Percentiles rank a stretch among this genome's conserved stretches.
Evolutionary conservation across 2,888 invertebrate genomes (phyloP).

Genomic region (Drosophila mercatorum): DNA sequence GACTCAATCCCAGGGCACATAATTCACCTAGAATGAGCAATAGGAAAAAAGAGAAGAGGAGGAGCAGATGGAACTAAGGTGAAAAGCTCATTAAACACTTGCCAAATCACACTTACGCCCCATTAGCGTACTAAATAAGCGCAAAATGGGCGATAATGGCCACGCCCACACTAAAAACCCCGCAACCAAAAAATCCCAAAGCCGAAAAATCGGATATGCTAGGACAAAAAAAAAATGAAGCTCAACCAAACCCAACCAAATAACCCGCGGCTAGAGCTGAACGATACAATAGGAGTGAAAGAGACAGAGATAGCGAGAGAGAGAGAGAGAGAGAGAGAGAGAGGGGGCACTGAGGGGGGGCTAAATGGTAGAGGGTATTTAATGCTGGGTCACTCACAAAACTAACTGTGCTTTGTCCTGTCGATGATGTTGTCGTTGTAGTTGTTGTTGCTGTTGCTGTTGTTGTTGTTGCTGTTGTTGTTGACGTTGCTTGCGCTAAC

Average conservation of each 20-base stretch:
- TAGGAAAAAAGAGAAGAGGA: background rate
- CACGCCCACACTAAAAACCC: conserved; percentile 17
- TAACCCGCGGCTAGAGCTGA: conserved; percentile 66
- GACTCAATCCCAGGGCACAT: conserved; percentile 16
- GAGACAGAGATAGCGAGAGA: background rate
- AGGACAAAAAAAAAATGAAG: conserved; percentile 35
- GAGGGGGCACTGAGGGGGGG: background rate
- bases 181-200: conserved; percentile 32
- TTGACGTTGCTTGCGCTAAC: conserved; percentile 55
- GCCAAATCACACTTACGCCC: conserved; percentile 75
- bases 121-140: conserved; percentile 76
- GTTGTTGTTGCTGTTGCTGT: background rate
- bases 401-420: conserved; percentile 60
- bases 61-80: conserved; percentile 35
- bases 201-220: conserved; percentile 32
- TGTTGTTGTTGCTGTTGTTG: conserved; percentile 19
- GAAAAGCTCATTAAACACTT: conserved; percentile 77
- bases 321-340: background rate
- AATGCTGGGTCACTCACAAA: conserved; percentile 71
- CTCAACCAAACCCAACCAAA: conserved; percentile 54
- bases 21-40: conserved; percentile 31
- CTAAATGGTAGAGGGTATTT: conserved; percentile 43
- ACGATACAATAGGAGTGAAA: conserved; percentile 26
- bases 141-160: conserved; percentile 54
- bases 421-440: conserved; percentile 15